Evolutionary conservation across 2,797 vertebrate genomes (phyloP).

Genomic region (Silurus aristotelis): DNA sequence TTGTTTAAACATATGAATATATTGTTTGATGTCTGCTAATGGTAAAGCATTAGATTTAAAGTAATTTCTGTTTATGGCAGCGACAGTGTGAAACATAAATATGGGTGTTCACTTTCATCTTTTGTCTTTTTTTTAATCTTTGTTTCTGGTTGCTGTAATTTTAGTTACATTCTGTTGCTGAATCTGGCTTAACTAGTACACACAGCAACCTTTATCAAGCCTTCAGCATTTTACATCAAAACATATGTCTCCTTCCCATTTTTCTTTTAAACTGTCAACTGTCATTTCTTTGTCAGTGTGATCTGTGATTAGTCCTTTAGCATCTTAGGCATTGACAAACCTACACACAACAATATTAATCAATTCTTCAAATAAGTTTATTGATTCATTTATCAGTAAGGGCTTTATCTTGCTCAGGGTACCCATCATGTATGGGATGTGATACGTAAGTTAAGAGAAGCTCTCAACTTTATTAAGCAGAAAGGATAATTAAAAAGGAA

Average conservation of each 20-base stretch:
- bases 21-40: not conserved
- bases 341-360: not conserved
- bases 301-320: conserved; percentile 13
- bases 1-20: not conserved
- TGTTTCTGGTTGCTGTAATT: not conserved
- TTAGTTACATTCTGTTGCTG: not conserved
- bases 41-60: not conserved
- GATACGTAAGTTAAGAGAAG: too few relatives aligned
- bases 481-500: too few relatives aligned
- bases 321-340: not conserved
- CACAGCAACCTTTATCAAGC: not conserved
- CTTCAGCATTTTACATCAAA: not conserved
- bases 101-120: not conserved
- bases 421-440: too few relatives aligned
- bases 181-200: not conserved
- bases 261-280: not conserved
- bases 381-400: not conserved
- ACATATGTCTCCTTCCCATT: not conserved
- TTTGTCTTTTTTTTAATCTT: not conserved
- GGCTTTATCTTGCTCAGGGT: not conserved
- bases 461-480: too few relatives aligned
- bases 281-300: not conserved
- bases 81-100: not conserved
- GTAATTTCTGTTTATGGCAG: not conserved
- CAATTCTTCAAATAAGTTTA: not conserved